Evolutionary conservation across 2,797 vertebrate genomes (phyloP).

Genomic region (Acanthis flammea): DNA sequence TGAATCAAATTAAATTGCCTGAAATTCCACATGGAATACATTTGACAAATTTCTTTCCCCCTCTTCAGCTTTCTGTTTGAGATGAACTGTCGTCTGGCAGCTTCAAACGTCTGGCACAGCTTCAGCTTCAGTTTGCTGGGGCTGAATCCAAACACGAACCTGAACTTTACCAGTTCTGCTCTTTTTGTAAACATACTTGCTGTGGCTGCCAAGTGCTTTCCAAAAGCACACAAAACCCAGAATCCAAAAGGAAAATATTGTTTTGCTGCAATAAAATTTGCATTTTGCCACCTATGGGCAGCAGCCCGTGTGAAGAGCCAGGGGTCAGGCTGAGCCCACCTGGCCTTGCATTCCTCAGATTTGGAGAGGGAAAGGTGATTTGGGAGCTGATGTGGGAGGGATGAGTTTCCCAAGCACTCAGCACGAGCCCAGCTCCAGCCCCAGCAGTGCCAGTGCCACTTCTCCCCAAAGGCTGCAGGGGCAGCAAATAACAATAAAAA

Average conservation of each 20-base stretch:
- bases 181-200: conserved; percentile 61
- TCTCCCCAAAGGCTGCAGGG: neutral
- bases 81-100: conserved; percentile 68
- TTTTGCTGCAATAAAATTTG: conserved; percentile 37
- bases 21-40: conserved; percentile 64
- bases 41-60: conserved; percentile 68
- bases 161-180: conserved; percentile 71
- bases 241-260: conserved; percentile 64
- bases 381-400: neutral
- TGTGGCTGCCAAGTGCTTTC: conserved; percentile 58
- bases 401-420: accelerated
- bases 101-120: conserved; percentile 57
- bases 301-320: accelerated
- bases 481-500: neutral
- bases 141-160: conserved; percentile 67
- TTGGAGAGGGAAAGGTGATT: neutral
- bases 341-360: accelerated
- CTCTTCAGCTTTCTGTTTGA: conserved; percentile 50
- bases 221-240: conserved; percentile 68
- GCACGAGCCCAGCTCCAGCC: accelerated
- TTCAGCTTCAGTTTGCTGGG: conserved; percentile 64
- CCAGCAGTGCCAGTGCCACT: neutral
- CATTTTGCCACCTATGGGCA: neutral
- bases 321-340: accelerated
- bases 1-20: conserved; percentile 68